Conservation (phyloP, 2,113 vertebrate species). For the Daphoenositta chrysoptera region DNA sequence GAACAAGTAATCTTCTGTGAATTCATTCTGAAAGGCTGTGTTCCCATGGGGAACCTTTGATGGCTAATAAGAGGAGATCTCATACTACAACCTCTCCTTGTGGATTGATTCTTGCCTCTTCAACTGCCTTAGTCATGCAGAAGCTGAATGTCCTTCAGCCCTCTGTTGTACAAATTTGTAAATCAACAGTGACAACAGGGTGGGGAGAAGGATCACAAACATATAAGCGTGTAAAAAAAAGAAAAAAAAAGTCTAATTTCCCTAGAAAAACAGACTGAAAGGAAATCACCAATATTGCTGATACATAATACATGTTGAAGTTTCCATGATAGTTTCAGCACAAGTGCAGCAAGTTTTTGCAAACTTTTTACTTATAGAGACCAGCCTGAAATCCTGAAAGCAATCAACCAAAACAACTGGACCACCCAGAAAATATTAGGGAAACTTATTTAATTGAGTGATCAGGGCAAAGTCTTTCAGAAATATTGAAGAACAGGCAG, state of each 20-base stretch:
- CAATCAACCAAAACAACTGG: background rate
- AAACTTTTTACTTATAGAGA: background rate
- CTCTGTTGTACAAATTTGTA: background rate
- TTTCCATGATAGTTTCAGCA: background rate
- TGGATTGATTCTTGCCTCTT: background rate
- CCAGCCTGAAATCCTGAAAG: background rate
- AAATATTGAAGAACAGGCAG: background rate
- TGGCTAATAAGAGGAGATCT: background rate
- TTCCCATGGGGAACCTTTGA: background rate
- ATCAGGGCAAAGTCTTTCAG: background rate
- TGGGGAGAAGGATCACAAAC: background rate
- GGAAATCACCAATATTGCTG: background rate
- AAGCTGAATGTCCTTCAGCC: background rate
- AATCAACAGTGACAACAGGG: background rate
- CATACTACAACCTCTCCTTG: background rate
- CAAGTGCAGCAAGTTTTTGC: background rate
- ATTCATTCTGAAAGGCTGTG: background rate
- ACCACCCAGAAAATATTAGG: background rate
- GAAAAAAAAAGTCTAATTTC: background rate
- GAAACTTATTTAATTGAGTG: background rate
- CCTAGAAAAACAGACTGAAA: background rate
- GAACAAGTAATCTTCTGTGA: background rate
- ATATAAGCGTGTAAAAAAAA: background rate
- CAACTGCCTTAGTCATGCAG: background rate
- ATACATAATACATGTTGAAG: background rate